These are phyloP conservation scores for Orthosia gothica DNA, from an alignment of 2,888 invertebrate species.

Conservation along the genomic window DNA sequence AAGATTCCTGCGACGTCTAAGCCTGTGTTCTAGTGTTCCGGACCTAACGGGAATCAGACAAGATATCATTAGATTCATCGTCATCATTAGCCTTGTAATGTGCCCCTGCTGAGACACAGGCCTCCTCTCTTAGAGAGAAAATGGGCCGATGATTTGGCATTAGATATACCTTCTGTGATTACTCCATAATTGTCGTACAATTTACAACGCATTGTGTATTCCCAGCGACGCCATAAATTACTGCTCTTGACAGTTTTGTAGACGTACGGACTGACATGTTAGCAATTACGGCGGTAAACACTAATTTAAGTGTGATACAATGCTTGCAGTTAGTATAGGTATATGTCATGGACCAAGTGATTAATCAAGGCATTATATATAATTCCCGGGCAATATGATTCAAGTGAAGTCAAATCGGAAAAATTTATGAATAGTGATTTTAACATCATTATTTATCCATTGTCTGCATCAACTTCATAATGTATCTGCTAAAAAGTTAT, in stretches of 20 bases:
- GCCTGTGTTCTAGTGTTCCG: background rate
- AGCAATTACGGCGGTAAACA: constrained; percentile 24
- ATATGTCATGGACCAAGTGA: no score
- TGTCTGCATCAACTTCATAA: no score
- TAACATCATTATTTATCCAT: no score
- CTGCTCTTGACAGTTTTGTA: constrained; percentile 19
- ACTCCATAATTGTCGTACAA: constrained; percentile 21
- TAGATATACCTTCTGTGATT: background rate
- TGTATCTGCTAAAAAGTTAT: no score
- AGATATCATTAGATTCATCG: background rate
- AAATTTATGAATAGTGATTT: no score
- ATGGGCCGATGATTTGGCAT: background rate
- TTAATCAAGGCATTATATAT: no score
- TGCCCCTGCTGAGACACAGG: no score
- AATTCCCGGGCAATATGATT: no score
- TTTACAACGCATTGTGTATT: constrained; percentile 21
- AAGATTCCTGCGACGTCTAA: background rate
- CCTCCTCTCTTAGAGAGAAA: no score
- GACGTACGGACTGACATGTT: constrained; percentile 27
- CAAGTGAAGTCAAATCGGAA: no score
- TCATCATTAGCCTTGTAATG: no score
- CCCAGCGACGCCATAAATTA: constrained; percentile 32
- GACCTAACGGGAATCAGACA: no score
- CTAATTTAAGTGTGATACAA: constrained; percentile 13
- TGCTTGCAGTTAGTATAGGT: background rate